Evolutionary conservation across 1,140 invertebrate species (phyloP).

Genomic region (Archegozetes longisetosus): DNA sequence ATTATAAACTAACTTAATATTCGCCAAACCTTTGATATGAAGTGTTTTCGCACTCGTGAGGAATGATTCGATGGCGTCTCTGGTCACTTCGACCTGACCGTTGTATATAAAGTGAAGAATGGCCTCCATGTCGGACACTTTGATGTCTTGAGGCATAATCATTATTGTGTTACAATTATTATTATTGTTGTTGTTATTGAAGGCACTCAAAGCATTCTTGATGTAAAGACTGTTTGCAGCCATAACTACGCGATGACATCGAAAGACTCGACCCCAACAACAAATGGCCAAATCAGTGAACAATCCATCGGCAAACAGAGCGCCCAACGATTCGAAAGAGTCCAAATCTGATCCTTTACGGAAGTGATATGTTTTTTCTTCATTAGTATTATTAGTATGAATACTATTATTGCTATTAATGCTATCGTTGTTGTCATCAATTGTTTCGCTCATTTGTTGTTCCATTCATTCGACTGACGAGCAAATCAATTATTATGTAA

Average conservation of each 20-base stretch:
- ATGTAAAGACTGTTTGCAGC: conserved; percentile 12
- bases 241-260: conserved; percentile 15
- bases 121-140: conserved; percentile 10
- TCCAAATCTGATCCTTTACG: conserved; percentile 15
- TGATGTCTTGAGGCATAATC: conserved; percentile 8
- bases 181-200: conserved; percentile 10
- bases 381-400: too few relatives aligned
- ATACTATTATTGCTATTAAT: too few relatives aligned
- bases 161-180: conserved; percentile 15
- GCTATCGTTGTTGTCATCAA: too few relatives aligned
- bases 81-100: conserved; percentile 14
- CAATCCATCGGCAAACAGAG: conserved; percentile 12
- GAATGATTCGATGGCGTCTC: conserved; percentile 12
- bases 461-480: too few relatives aligned
- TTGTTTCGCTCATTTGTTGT: too few relatives aligned
- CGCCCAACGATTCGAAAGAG: conserved; percentile 10
- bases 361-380: conserved; percentile 11
- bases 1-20: conserved; percentile 13
- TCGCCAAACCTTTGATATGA: conserved; percentile 13
- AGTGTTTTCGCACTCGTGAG: conserved; percentile 10
- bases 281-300: conserved; percentile 16
- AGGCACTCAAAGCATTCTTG: conserved; percentile 9
- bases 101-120: conserved; percentile 13
- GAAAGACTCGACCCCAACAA: conserved; percentile 12
- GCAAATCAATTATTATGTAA: too few relatives aligned